Conservation (phyloP, 2,113 vertebrate species). For the Daphoenositta chrysoptera region DNA sequence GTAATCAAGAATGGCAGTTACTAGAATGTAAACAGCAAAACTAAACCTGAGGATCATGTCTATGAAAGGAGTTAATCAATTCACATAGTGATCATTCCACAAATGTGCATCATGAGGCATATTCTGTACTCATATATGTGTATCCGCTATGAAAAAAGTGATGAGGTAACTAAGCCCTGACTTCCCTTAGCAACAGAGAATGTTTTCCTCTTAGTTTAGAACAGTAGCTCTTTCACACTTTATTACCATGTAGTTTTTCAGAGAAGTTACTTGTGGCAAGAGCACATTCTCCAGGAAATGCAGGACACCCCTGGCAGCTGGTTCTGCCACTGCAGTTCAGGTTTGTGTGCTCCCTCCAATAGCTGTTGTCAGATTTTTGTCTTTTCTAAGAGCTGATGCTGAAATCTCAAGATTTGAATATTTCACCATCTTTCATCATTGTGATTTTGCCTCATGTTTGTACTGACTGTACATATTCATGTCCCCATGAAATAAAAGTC, state of each 20-base stretch:
- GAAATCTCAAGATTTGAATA: background rate
- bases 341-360: background rate
- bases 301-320: background rate
- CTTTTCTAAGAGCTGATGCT: background rate
- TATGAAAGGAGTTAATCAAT: slow-evolving; percentile 10
- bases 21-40: background rate
- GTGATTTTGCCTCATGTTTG: background rate
- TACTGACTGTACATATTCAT: background rate
- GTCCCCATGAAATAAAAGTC: background rate
- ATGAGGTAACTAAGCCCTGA: background rate
- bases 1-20: background rate
- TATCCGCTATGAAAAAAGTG: background rate
- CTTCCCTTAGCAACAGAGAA: slow-evolving; percentile 42
- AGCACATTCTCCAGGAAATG: background rate
- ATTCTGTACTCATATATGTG: background rate
- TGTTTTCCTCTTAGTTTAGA: slow-evolving; percentile 14
- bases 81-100: background rate
- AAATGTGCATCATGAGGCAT: background rate
- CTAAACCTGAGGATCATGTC: background rate
- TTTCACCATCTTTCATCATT: background rate
- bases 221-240: background rate
- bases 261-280: background rate
- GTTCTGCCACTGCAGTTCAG: background rate
- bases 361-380: background rate
- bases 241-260: background rate